Evolutionary conservation across 2,113 vertebrate genomes (phyloP).

Genomic region (Chitala chitala): DNA sequence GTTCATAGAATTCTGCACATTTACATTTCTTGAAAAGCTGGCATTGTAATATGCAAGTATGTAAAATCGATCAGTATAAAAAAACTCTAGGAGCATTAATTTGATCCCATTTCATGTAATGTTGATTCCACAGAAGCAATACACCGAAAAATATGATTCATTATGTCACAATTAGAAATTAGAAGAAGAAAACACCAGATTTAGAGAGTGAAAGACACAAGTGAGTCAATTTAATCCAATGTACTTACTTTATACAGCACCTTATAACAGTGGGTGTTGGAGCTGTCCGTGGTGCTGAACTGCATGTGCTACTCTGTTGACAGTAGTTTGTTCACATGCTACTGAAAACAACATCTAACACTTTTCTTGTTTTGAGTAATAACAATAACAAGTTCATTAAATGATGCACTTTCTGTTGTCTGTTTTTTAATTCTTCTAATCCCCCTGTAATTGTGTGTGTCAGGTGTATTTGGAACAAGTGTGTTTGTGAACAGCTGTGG

Average conservation of each 20-base stretch:
- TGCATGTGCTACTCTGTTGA: background rate
- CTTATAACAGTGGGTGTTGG: background rate
- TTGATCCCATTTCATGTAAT: too few species aligned
- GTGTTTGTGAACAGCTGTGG: slow-evolving; percentile 7
- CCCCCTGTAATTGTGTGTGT: slow-evolving; percentile 25
- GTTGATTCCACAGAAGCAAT: too few species aligned
- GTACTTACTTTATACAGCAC: too few species aligned
- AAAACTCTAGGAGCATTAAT: too few species aligned
- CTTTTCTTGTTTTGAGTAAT: background rate
- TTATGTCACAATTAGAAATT: too few species aligned
- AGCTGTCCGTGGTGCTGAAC: slow-evolving; percentile 43
- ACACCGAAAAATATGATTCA: too few species aligned
- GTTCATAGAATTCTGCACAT: background rate
- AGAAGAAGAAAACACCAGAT: too few species aligned
- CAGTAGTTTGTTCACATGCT: background rate
- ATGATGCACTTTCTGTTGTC: background rate
- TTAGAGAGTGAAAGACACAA: background rate
- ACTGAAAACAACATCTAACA: background rate
- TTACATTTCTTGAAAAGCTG: too few species aligned
- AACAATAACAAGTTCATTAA: background rate
- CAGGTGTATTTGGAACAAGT: slow-evolving; percentile 14
- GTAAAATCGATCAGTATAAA: background rate
- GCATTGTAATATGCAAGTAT: too few species aligned
- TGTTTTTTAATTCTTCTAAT: background rate
- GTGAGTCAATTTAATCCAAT: background rate